Base-by-base conservation (phyloP, 2,113 vertebrate species). In the Smithornis capensis region DNA sequence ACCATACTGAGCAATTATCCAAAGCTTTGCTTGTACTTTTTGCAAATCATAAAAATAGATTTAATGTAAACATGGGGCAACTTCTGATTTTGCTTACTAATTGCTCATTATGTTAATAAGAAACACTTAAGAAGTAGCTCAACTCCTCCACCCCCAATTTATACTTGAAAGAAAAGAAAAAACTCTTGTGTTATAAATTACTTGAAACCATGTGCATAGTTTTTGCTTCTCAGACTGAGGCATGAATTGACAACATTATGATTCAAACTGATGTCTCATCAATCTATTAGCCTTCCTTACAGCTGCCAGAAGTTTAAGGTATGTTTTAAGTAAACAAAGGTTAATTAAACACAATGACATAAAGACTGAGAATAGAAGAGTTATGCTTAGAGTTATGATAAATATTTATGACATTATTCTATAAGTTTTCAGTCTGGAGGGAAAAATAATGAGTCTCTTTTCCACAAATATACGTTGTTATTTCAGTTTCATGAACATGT, bases 1-100 rank as follows among this genome's bases (percentile, higher is more conserved):
- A 90, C 56, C 37, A 83, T 68, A 93, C 68, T 42, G 68, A 91
- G 73, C 53, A 94, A 87, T 94, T 95, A 95, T 62, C 33, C 63
- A 92, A 94, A 76, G 21, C 68, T 94, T 84, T 96, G 29, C 90
- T 94, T 91, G 62, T 92, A 87, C 74, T 89, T 97, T 67, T 91
- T 91, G 55, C 74, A 87, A 86, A 83, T 90, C 60, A 83, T 88
- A 92, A 90, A 96, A 90, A 95, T 40, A 76, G 75, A 96, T 73
- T 79, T 92, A 38, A 25, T 71, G 71, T 95, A 97, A 96, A 97
- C 73, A 73, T 12, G 33, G 69, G 19, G 6, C 9, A 70, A 18
- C 56, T 77, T 89, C 60, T 83, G 82, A 55, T 77, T 96, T 91
- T 62, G 18, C 74, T 94, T 86, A 77, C 14, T 77, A 94, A 92